phyloP scores from a whole-genome alignment of 2,113 vertebrate genomes.

The Psophia crepitans region DNA sequence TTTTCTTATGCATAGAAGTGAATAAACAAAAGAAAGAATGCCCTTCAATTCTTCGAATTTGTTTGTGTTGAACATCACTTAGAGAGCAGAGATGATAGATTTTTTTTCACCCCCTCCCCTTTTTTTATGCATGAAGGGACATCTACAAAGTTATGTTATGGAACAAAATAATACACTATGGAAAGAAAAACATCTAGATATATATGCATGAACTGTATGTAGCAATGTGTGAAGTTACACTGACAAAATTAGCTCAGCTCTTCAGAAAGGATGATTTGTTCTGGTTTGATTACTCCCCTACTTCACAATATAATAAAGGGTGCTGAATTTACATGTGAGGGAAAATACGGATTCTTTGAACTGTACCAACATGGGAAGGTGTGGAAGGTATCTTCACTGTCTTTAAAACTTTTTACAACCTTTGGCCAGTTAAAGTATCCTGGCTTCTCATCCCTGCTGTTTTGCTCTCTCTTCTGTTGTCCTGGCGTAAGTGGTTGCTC shows the following conservation, averaged over 20 bases:
- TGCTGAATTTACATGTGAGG: neutral
- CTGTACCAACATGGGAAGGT: neutral
- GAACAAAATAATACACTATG: neutral
- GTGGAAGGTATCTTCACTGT: neutral
- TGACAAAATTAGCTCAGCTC: neutral
- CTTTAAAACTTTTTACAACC: neutral
- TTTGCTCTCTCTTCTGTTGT: neutral
- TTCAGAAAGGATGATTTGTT: neutral
- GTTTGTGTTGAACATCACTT: neutral
- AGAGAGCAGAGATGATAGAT: neutral
- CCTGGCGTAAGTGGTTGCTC: neutral
- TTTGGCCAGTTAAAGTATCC: neutral
- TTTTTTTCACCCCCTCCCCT: too few species aligned
- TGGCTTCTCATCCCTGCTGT: neutral
- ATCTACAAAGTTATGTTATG: neutral
- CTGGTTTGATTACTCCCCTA: neutral
- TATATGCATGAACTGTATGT: neutral
- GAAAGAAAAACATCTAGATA: neutral
- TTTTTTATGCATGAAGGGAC: neutral
- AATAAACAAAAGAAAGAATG: neutral
- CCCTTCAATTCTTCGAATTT: neutral
- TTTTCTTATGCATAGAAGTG: neutral
- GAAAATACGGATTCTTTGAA: neutral
- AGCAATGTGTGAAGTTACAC: neutral
- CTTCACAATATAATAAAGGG: neutral